Base-by-base conservation (phyloP, 2,888 invertebrate genomes). In the Nephrotoma guestfalica region DNA sequence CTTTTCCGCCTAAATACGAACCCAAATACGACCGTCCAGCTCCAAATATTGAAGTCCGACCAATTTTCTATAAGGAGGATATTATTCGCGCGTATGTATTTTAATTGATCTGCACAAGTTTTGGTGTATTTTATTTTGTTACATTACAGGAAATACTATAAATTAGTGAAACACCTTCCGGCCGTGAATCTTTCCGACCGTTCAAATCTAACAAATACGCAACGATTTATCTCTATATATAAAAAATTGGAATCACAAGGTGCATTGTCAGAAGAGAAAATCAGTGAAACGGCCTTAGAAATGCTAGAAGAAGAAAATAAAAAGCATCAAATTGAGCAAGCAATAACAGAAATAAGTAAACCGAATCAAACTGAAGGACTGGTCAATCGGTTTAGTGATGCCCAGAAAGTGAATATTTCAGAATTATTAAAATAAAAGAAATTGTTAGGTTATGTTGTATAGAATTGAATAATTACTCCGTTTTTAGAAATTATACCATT, bases 31-130 rank as follows among this genome's bases (percentile, higher is more conserved):
- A 96, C 88, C 93, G 95, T 89, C 93, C 94, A 5, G 93, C 93
- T 45, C 93, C 94, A 0, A 93, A 94, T 87, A 91, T 93, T 9
- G 92, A 94, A 11, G 91, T 97, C 9, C 93, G 92, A 89, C 92
- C 93, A 88, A 96, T 98, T 88, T 95, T 97, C 88, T 98, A 97
- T 89, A 92, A 94, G 86, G 98, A 98, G 92, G 98, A 98, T 92
- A 89, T 92, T 86, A 91, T 96, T 15, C 93, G 98, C 94, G 97
- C 96, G 98, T 98, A 94, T 93, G 94, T 92, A 86, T 87, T 83
- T 86, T n/a, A 57, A 40, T 30, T 85, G 11, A 57, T 42, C 57
- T 45, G 13, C 51, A 7, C 1, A 40, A 5, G 71, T 86, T 30
- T 30, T 30, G 30, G 1, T 30, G 30, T 30, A 30, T 30, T 30